phyloP scores from a whole-genome alignment of 2,888 invertebrate species.

The Pammene fasciana region DNA sequence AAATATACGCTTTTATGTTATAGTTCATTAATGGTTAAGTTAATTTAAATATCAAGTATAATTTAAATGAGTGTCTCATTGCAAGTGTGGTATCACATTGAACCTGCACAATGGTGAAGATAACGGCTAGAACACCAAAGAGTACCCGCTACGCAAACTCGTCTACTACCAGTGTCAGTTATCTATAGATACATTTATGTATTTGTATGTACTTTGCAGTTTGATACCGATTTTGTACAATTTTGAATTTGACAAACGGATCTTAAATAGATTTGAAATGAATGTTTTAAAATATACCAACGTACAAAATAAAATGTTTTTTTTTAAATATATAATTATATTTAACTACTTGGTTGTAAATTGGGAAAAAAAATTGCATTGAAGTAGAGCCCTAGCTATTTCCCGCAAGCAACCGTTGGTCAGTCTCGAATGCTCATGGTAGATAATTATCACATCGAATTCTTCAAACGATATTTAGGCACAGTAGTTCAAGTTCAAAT shows the following conservation, averaged over 20 bases:
- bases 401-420: too few relatives aligned
- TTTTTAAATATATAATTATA: too few relatives aligned
- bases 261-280: background rate
- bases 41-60: slow-evolving; percentile 12
- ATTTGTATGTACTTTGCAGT: background rate
- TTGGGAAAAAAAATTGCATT: too few relatives aligned
- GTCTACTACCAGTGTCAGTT: slow-evolving; percentile 25
- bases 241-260: background rate
- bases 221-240: background rate
- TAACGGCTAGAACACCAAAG: slow-evolving; percentile 83
- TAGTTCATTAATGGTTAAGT: slow-evolving; percentile 36
- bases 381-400: too few relatives aligned
- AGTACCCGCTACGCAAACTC: slow-evolving; percentile 54
- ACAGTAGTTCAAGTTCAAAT: too few relatives aligned
- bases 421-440: too few relatives aligned
- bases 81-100: slow-evolving; percentile 29
- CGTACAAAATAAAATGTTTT: too few relatives aligned
- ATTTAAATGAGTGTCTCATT: slow-evolving; percentile 33
- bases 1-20: slow-evolving; percentile 40
- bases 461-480: too few relatives aligned
- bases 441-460: too few relatives aligned
- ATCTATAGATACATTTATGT: background rate
- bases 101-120: slow-evolving; percentile 51
- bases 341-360: too few relatives aligned
- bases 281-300: too few relatives aligned